phyloP scores from a whole-genome alignment of 2,888 invertebrate species.

The Drosophila cognata region DNA sequence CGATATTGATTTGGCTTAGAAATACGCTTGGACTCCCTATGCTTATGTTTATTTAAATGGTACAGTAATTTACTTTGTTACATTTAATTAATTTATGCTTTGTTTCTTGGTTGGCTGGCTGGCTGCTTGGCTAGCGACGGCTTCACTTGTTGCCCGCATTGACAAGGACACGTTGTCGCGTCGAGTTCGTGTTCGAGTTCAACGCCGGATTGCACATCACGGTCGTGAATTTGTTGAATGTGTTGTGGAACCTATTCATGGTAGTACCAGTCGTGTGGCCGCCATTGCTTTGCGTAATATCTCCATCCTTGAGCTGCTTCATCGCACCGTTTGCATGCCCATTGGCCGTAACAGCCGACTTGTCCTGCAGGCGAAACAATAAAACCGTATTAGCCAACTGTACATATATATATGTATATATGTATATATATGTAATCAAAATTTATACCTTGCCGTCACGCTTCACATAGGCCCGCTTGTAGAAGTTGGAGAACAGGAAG shows the following conservation, averaged over 20 bases:
- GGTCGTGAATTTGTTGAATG: conserved; percentile 74
- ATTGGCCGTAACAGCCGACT: conserved; percentile 74
- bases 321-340: conserved; percentile 75
- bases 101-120: conserved; percentile 71
- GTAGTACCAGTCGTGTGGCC: conserved; percentile 65
- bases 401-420: background rate
- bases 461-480: conserved; percentile 90
- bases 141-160: conserved; percentile 78
- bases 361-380: conserved; percentile 58
- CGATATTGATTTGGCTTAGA: conserved; percentile 64
- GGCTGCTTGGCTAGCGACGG: conserved; percentile 44
- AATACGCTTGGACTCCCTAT: conserved; percentile 76
- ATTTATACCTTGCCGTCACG: conserved; percentile 79
- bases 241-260: conserved; percentile 73
- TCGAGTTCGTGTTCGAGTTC: conserved; percentile 69
- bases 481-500: conserved; percentile 96
- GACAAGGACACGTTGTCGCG: conserved; percentile 83
- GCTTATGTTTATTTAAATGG: conserved; percentile 72
- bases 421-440: background rate
- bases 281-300: conserved; percentile 51
- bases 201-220: conserved; percentile 73
- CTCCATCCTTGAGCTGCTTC: conserved; percentile 67
- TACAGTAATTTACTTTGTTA: conserved; percentile 68
- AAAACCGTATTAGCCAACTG: background rate
- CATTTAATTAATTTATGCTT: conserved; percentile 77